These are phyloP conservation scores for Chrysolina oricalcia DNA, from an alignment of 2,888 invertebrate species.

Conservation along the genomic window DNA sequence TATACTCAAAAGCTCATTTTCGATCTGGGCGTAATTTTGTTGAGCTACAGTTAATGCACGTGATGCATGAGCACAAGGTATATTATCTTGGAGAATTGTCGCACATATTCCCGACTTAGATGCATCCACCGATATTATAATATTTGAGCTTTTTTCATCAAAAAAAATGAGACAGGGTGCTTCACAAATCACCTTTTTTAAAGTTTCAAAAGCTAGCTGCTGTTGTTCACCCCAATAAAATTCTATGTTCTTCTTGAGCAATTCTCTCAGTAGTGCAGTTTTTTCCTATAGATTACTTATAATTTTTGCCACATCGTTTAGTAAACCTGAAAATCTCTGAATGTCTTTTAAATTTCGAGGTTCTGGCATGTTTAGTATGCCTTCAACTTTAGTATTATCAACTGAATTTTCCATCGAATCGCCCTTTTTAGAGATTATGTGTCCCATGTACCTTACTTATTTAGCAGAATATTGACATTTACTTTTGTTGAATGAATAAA, in stretches of 20 bases:
- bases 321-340: constrained; percentile 46
- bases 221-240: too few relatives aligned
- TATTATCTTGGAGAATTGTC: too few relatives aligned
- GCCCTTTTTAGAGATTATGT: constrained; percentile 36
- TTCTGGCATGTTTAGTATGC: too few relatives aligned
- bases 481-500: constrained; percentile 52
- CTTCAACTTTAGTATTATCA: constrained; percentile 47
- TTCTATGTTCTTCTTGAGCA: too few relatives aligned
- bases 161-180: constrained; percentile 23
- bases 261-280: not conserved
- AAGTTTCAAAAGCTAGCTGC: too few relatives aligned
- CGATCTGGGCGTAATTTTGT: constrained; percentile 57
- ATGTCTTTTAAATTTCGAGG: constrained; percentile 42
- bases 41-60: too few relatives aligned
- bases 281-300: constrained; percentile 47
- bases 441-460: constrained; percentile 52
- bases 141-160: constrained; percentile 13
- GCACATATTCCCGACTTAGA: constrained; percentile 50
- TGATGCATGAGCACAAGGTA: too few relatives aligned
- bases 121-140: constrained; percentile 54
- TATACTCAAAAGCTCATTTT: constrained; percentile 46
- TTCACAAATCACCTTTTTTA: too few relatives aligned
- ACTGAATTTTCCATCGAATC: too few relatives aligned
- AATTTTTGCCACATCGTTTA: constrained; percentile 52
- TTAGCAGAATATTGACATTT: constrained; percentile 45